Conservation (phyloP, 1,140 invertebrate genomes). For the Pseudomyrmex concolor region DNA sequence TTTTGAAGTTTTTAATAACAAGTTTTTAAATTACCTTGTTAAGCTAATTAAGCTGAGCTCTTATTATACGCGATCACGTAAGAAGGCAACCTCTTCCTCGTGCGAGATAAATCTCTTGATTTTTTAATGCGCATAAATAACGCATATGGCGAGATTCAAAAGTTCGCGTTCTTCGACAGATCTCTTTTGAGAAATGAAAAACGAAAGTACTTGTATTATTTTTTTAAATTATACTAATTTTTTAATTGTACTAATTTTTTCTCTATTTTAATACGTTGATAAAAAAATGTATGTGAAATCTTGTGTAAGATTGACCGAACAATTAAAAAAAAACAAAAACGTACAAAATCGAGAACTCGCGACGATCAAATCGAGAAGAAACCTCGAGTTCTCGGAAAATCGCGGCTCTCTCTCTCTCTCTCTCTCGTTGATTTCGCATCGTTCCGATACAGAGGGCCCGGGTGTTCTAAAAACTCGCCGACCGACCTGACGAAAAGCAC, state of each 20-base stretch:
- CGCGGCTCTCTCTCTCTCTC: neutral
- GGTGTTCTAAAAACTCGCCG: constrained; percentile 41
- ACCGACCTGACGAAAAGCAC: constrained; percentile 68
- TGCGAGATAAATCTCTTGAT: constrained; percentile 21
- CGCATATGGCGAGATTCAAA: too few relatives aligned
- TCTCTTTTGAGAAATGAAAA: neutral
- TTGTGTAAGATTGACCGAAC: neutral
- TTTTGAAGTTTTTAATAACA: constrained; percentile 44
- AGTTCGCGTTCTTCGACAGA: neutral
- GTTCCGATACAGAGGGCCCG: neutral
- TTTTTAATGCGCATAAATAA: too few relatives aligned
- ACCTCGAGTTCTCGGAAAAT: constrained; percentile 8
- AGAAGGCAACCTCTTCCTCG: neutral
- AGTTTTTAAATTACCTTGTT: constrained; percentile 37
- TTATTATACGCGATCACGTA: neutral
- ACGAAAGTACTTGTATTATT: too few relatives aligned
- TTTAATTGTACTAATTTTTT: too few relatives aligned
- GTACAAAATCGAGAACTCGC: neutral
- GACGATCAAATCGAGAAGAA: neutral
- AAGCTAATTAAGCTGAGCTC: constrained; percentile 35
- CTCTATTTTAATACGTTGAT: neutral
- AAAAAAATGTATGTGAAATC: too few relatives aligned
- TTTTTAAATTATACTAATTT: too few relatives aligned
- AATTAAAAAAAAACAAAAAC: too few relatives aligned
- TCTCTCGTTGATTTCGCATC: constrained; percentile 36